phyloP scores from a whole-genome alignment of 2,113 vertebrate genomes.

The Brachyistius frenatus region DNA sequence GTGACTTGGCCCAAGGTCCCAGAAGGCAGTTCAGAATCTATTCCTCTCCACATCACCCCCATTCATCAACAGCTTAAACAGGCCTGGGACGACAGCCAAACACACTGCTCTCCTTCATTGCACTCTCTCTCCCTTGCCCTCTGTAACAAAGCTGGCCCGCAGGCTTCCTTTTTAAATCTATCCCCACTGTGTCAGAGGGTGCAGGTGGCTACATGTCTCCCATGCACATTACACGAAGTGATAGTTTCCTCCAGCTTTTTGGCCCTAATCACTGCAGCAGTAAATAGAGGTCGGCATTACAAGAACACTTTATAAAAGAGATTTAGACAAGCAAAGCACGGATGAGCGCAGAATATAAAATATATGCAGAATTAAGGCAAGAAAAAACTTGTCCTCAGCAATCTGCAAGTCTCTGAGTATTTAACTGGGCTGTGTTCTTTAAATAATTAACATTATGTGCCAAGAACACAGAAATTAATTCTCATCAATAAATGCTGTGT shows the following conservation, averaged over 20 bases:
- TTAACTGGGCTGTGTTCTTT: neutral
- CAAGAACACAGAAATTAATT: constrained; percentile 28
- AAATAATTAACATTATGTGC: constrained; percentile 31
- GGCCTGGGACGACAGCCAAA: constrained; percentile 70
- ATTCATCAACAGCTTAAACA: constrained; percentile 78
- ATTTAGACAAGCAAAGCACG: constrained; percentile 26
- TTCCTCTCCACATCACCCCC: constrained; percentile 70
- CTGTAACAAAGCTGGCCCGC: constrained; percentile 68
- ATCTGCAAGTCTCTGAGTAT: constrained; percentile 37
- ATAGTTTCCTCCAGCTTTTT: constrained; percentile 68
- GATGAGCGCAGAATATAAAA: constrained; percentile 23
- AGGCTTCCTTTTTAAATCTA: constrained; percentile 72
- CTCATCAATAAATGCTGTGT: neutral
- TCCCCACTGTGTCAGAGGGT: constrained; percentile 64
- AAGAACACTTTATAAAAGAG: constrained; percentile 61
- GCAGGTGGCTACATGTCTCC: constrained; percentile 80
- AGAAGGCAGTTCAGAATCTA: constrained; percentile 67
- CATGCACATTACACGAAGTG: constrained; percentile 66
- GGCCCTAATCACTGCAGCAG: constrained; percentile 47
- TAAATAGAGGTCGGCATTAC: constrained; percentile 63
- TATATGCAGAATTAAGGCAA: constrained; percentile 44
- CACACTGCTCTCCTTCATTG: constrained; percentile 60
- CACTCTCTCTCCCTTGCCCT: constrained; percentile 22
- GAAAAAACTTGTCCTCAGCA: constrained; percentile 48
- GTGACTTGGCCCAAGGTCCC: constrained; percentile 69